phyloP scores from a whole-genome alignment of 64 coral and sea anemone species.

The Dendrophyllia cribrosa region DNA sequence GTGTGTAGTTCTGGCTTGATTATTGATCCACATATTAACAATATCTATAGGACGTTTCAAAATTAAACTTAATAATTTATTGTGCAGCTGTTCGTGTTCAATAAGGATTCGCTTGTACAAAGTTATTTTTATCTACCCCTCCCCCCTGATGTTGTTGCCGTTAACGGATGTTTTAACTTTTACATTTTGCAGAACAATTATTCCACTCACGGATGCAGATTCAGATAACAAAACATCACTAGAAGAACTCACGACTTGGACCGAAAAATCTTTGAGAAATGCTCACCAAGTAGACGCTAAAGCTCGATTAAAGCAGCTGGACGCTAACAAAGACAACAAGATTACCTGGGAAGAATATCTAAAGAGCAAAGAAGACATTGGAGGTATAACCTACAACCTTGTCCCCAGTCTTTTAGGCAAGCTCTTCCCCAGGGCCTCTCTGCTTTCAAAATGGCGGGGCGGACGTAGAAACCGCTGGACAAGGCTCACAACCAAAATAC shows the following conservation, averaged over 20 bases:
- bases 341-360: conserved; percentile 42
- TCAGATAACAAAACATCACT: conserved; percentile 21
- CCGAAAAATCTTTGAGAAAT: neutral
- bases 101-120: too few relatives aligned
- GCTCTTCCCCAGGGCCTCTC: neutral
- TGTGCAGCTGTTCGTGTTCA: too few relatives aligned
- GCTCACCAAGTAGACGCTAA: conserved; percentile 3
- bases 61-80: too few relatives aligned
- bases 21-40: too few relatives aligned
- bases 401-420: neutral
- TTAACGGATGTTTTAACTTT: neutral
- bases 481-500: too few relatives aligned
- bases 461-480: too few relatives aligned
- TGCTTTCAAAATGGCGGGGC: too few relatives aligned
- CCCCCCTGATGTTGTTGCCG: neutral
- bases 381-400: neutral
- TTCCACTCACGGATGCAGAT: conserved; percentile 24
- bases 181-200: neutral
- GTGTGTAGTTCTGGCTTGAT: too few relatives aligned
- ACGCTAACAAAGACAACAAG: conserved; percentile 32
- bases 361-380: neutral
- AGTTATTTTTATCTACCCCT: too few relatives aligned
- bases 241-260: conserved; percentile 32
- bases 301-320: neutral
- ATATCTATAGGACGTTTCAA: too few relatives aligned